phyloP scores from a whole-genome alignment of 2,797 vertebrate species.

The Capromys pilorides region DNA sequence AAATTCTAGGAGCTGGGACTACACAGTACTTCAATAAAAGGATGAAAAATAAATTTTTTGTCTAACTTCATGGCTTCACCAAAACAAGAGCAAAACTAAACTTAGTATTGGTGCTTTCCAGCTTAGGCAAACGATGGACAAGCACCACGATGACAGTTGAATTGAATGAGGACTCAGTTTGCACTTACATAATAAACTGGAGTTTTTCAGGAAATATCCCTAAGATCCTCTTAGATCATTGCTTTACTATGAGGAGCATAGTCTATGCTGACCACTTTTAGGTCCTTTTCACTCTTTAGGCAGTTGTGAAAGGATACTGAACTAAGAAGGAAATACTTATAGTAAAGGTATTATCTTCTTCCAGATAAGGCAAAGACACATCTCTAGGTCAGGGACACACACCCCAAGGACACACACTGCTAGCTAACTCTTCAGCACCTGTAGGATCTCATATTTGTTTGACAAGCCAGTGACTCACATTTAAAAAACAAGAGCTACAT shows the following conservation, averaged over 20 bases:
- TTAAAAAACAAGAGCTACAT: not conserved
- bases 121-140: no score
- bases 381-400: not conserved
- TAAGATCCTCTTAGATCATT: no score
- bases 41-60: not conserved
- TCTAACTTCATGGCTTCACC: not conserved
- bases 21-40: not conserved
- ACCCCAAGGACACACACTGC: no score
- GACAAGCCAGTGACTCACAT: not conserved
- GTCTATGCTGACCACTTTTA: no score
- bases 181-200: no score
- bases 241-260: no score
- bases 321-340: not conserved
- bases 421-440: not conserved
- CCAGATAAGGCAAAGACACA: not conserved
- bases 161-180: no score
- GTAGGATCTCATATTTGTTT: not conserved
- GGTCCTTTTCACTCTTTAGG: no score
- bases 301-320: not conserved
- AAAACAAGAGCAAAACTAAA: not conserved
- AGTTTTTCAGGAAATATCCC: no score
- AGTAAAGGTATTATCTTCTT: not conserved
- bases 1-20: not conserved
- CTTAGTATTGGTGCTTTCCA: not conserved
- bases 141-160: no score